Percentiles rank a stretch among this genome's conserved stretches.
Conservation (phyloP, 1,140 invertebrate species). For the Drosophila willistoni region DNA sequence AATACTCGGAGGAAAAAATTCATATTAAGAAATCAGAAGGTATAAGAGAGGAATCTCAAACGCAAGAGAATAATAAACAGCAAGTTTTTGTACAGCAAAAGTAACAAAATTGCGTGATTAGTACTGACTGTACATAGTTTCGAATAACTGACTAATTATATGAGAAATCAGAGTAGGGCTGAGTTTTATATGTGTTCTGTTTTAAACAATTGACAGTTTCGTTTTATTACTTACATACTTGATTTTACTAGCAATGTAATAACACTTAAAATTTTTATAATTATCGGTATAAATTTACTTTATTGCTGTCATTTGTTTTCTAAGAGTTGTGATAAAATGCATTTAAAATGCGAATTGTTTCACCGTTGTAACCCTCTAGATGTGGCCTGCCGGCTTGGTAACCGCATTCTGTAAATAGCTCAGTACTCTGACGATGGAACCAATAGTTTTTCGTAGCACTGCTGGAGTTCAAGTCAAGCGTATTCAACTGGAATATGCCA, state of each 20-base stretch:
- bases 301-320: slow-evolving; percentile 14
- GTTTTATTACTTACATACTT: no score
- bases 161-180: no score
- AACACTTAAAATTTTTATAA: not conserved
- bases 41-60: no score
- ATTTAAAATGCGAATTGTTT: slow-evolving; percentile 90
- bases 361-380: slow-evolving; percentile 89
- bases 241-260: not conserved
- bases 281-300: slow-evolving; percentile 4
- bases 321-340: slow-evolving; percentile 89
- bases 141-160: no score
- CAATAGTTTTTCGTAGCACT: slow-evolving; percentile 90
- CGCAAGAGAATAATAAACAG: no score
- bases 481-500: slow-evolving; percentile 93
- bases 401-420: slow-evolving; percentile 87
- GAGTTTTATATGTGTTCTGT: no score
- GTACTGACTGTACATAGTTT: no score
- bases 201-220: no score
- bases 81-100: no score
- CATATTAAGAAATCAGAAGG: no score
- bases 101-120: no score
- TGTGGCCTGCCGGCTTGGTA: slow-evolving; percentile 87
- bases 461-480: slow-evolving; percentile 86
- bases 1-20: no score
- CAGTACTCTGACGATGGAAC: slow-evolving; percentile 86